Evolutionary conservation across 2,888 invertebrate species (phyloP).

Genomic region (Limnephilus auricula): DNA sequence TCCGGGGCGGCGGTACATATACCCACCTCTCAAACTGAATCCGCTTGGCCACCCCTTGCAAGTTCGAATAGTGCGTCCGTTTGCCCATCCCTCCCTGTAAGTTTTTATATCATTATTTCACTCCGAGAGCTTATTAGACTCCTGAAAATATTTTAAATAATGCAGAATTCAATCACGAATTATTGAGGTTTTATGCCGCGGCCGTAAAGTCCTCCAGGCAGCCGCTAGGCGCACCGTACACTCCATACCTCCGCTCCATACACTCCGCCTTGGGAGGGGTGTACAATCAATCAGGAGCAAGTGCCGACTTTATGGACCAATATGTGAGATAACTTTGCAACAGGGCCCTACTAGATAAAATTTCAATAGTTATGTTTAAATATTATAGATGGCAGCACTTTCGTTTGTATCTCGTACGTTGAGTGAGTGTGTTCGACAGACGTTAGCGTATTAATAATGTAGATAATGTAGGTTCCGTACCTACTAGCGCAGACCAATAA

Average conservation of each 20-base stretch:
- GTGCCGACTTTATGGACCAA: slow-evolving; percentile 63
- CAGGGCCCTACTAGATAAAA: neutral
- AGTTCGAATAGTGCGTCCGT: neutral
- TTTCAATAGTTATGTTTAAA: too few species aligned
- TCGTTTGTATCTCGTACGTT: too few species aligned
- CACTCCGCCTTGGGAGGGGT: slow-evolving; percentile 11
- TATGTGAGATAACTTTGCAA: slow-evolving; percentile 57
- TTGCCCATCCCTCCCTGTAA: neutral
- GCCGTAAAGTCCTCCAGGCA: slow-evolving; percentile 19
- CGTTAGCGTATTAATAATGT: too few species aligned
- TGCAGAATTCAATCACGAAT: slow-evolving; percentile 46
- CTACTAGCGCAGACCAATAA: too few species aligned
- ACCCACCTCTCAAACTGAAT: too few species aligned
- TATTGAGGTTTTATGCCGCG: slow-evolving; percentile 52
- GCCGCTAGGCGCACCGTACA: neutral
- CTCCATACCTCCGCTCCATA: neutral
- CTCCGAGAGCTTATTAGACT: neutral
- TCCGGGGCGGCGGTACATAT: too few species aligned
- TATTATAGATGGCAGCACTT: too few species aligned
- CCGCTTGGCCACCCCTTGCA: too few species aligned
- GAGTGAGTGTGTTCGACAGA: too few species aligned
- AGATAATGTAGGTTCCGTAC: too few species aligned
- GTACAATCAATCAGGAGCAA: slow-evolving; percentile 64
- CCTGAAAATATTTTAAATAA: slow-evolving; percentile 45
- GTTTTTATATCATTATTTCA: neutral